Evolutionary conservation across 2,113 vertebrate genomes (phyloP), one percentile per base, ranked within the genome.

Genomic region (Nestor notabilis): DNA sequence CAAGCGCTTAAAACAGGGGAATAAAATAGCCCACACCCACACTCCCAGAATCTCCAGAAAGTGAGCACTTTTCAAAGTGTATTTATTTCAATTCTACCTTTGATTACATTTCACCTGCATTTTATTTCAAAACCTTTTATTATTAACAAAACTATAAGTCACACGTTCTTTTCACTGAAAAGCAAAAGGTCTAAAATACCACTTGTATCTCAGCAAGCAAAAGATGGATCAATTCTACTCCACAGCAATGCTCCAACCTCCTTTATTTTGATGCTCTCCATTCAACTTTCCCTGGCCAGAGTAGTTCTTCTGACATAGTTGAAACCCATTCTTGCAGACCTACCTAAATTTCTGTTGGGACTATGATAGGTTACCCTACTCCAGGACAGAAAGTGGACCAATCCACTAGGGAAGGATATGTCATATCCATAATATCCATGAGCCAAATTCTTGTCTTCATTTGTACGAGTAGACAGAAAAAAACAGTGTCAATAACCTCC

Each of bases 311-410:
- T 17, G 33, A 49, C 29, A 39, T 2, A 4, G 12, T 14, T 43
- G 19, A 33, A 95, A 80, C 4, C 4, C 52, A 82, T 4, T 23
- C 49, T 69, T 86, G 24, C 58, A 95, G 11, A 31, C 7, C 5
- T 35, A 27, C 23, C 19, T 46, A 37, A 58, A 87, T 35, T 65
- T 3, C 31, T 76, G 6, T 35, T 69, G 15, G 18, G 20, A 60
- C 8, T 74, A 4, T 23, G 23, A 17, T 7, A 13, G 0, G 0
- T 49, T 74, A 35, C 5, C 23, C 16, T 46, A 4, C 17, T 49
- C 17, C 27, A 47, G 31, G 70, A 64, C 33, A 39, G 13, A 70
- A 78, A 81, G 13, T 13, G 24, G 23, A 82, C 6, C 25, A 78
- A 46, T 37, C 33, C 8, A 3, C 19, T 17, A 46, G 4, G 16